Percentiles rank a stretch among this genome's conserved stretches.
phyloP scores from a whole-genome alignment of 2,113 vertebrate genomes.

The Nycticebus coucang region DNA sequence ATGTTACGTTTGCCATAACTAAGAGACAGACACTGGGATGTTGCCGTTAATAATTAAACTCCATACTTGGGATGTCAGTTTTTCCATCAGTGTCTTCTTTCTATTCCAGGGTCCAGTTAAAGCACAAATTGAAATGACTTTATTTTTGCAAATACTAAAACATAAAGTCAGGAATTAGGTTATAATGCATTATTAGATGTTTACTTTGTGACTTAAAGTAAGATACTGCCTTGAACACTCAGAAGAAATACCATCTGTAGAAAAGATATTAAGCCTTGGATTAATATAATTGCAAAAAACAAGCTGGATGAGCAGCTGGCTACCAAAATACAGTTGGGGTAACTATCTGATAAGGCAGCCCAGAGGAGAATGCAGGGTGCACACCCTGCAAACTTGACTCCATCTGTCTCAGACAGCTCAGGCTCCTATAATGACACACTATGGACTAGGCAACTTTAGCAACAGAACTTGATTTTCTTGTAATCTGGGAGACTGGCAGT shows the following conservation, averaged over 20 bases:
- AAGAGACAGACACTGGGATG: background rate
- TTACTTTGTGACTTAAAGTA: conserved; percentile 20
- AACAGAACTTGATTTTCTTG: background rate
- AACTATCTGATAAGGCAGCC: background rate
- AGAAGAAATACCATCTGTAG: background rate
- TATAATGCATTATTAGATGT: background rate
- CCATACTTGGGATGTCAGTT: background rate
- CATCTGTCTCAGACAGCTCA: background rate
- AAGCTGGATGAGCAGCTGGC: background rate
- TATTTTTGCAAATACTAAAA: conserved; percentile 45
- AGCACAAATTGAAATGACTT: background rate
- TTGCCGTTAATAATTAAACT: background rate
- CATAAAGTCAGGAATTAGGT: background rate
- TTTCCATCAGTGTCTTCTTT: background rate
- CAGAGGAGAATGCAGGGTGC: background rate
- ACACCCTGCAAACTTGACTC: background rate
- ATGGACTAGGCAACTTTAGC: background rate
- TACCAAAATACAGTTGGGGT: background rate
- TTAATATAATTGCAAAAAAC: background rate
- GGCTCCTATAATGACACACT: background rate
- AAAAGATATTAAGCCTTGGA: background rate
- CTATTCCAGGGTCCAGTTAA: background rate
- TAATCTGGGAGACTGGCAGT: background rate
- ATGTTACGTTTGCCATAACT: background rate
- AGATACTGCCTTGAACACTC: background rate